Conservation (phyloP, 1,140 invertebrate genomes). For the Heliconius congener region DNA sequence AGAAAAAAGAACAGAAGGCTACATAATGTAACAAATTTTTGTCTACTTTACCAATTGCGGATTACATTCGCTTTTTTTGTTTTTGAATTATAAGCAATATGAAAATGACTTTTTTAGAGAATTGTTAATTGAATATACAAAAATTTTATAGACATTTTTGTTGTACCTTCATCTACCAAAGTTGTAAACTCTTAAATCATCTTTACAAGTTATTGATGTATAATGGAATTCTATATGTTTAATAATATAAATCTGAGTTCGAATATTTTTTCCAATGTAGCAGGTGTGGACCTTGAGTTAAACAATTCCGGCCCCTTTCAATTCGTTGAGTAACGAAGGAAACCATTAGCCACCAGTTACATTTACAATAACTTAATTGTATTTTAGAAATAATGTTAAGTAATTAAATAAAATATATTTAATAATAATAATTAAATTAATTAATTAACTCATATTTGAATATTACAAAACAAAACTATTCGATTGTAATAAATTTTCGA, state of each 20-base stretch:
- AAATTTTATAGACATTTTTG: not conserved
- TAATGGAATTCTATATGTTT: not conserved
- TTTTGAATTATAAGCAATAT: no score
- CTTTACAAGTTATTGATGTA: not conserved
- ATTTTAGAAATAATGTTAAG: not conserved
- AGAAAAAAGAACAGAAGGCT: no score
- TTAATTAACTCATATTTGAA: no score
- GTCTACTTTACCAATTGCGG: no score
- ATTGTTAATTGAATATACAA: not conserved
- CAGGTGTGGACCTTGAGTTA: slow-evolving; percentile 62
- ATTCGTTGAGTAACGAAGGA: slow-evolving; percentile 65
- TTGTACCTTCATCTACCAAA: not conserved
- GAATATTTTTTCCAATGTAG: slow-evolving; percentile 31
- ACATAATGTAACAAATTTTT: no score
- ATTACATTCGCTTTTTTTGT: no score
- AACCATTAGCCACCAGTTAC: slow-evolving; percentile 31
- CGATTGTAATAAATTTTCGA: no score
- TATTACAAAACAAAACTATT: no score
- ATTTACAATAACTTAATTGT: slow-evolving; percentile 7
- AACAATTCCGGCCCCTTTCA: slow-evolving; percentile 70
- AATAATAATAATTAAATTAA: no score
- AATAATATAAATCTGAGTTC: not conserved
- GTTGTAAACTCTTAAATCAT: no score
- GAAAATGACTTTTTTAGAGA: no score
- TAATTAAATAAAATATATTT: not conserved